Evolutionary conservation across 2,113 vertebrate genomes (phyloP), one percentile per base, ranked within the genome.

Genomic region (Eonycteris spelaea): DNA sequence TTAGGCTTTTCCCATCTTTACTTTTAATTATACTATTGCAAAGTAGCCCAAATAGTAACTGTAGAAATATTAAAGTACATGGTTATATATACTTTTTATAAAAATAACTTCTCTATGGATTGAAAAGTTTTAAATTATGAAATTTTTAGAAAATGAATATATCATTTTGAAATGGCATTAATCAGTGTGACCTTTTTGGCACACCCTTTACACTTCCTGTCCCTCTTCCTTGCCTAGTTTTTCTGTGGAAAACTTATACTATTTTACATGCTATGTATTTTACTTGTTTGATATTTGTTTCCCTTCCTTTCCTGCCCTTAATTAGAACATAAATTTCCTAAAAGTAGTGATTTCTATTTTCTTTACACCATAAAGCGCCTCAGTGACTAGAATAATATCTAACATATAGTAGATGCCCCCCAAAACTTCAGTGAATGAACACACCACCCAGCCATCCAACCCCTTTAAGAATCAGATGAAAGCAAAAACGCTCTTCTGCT

Each of bases 111-210:
- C 10, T 94, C 43, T 90, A 38, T 90, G 16, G 43, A n/a, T 80
- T 91, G 45, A 74, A 79, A 80, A 73, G 61, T 87, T 91, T 16
- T 12, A 24, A 57, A 40, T 85, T 75, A 63, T 75, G 30, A 71
- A 91, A 90, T 59, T 91, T 94, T 95, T 92, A 94, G 85, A 73
- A 92, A 67, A 82, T 48, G 9, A 65, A 77, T 33, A 45, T 40
- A 30, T 68, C 21, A 45, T 90, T 90, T 94, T 74, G 73, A 82
- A 90, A 53, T 95, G 33, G 30, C 9, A 67, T 45, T 86, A 57
- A 65, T 90, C 14, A 26, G 0, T 90, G 38, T 86, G 84, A 59
- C 38, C 40, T 79, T 90, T 93, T 92, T 35, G 14, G 15, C 59
- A 18, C 5, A 51, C 5, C 0, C 48, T 51, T 51, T 51, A 71